Evolutionary conservation across 2,113 vertebrate genomes (phyloP).

Genomic region (Vombatus ursinus): DNA sequence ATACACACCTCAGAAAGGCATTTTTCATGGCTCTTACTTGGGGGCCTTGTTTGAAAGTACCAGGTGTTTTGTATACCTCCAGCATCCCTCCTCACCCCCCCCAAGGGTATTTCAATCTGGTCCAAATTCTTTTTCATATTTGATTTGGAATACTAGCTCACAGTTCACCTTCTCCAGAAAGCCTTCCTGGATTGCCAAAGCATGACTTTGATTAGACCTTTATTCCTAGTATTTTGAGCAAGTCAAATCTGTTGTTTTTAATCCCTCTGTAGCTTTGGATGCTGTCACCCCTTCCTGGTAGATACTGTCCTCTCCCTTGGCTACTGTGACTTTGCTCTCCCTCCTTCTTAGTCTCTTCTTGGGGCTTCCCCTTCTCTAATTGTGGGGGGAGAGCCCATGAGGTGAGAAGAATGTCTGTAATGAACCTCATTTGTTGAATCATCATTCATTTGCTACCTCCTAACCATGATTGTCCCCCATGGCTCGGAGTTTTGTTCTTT

Average conservation of each 20-base stretch:
- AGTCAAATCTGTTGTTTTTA: background rate
- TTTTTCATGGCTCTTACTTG: constrained; percentile 49
- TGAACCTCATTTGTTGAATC: background rate
- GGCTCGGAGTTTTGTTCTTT: background rate
- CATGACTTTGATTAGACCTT: background rate
- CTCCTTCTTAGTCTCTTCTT: background rate
- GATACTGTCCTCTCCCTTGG: background rate
- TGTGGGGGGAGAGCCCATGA: background rate
- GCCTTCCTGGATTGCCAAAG: background rate
- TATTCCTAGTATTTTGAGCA: background rate
- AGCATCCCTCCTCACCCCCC: background rate
- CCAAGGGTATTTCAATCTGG: background rate
- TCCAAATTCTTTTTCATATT: background rate
- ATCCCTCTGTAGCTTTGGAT: background rate
- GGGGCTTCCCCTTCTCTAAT: background rate
- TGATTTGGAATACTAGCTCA: background rate
- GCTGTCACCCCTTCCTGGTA: background rate
- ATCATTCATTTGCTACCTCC: background rate
- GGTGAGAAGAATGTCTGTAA: background rate
- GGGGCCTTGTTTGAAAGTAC: constrained; percentile 55
- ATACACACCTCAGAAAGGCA: constrained; percentile 47
- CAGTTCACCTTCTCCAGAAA: constrained; percentile 3
- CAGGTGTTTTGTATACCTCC: background rate
- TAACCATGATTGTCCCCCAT: background rate
- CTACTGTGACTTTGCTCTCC: background rate